phyloP scores from a whole-genome alignment of 2,888 invertebrate genomes.

The Chalcosyrphus nemorum region DNA sequence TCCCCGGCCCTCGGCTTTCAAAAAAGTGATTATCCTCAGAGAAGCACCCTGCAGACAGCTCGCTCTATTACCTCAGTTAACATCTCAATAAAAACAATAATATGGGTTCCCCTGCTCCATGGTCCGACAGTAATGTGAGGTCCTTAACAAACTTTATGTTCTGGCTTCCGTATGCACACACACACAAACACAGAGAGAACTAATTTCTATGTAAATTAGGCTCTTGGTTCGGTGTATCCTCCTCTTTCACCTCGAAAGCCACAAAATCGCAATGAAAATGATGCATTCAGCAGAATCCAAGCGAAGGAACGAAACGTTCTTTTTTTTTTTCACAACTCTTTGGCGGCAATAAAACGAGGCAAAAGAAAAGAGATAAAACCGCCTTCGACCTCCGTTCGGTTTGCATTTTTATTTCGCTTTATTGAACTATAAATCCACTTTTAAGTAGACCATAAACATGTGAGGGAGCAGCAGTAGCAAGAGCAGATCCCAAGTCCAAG shows the following conservation, averaged over 20 bases:
- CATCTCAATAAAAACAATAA: conserved; percentile 53
- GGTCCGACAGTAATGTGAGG: conserved; percentile 27
- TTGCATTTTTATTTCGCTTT: conserved; percentile 57
- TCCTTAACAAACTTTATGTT: conserved; percentile 53
- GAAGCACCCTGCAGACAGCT: not conserved
- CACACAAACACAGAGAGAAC: conserved; percentile 38
- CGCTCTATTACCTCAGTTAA: conserved; percentile 38
- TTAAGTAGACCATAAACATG: conserved; percentile 62
- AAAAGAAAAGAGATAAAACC: conserved; percentile 32
- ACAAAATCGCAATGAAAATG: conserved; percentile 59
- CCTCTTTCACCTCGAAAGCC: conserved; percentile 16
- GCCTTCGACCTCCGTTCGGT: conserved; percentile 43
- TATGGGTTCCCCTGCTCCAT: conserved; percentile 21
- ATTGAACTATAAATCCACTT: conserved; percentile 67
- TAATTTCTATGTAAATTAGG: conserved; percentile 72
- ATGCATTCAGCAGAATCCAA: conserved; percentile 65
- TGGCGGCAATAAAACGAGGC: conserved; percentile 52
- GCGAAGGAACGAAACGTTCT: not conserved
- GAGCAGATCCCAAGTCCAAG: no score
- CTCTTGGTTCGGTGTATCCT: not conserved
- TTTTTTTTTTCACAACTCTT: conserved; percentile 35
- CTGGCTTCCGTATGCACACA: conserved; percentile 38
- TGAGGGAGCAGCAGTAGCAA: no score
- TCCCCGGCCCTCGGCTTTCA: not conserved
- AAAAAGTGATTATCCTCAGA: not conserved